Evolutionary conservation across 2,888 invertebrate species (phyloP), one percentile per base, ranked within the genome.

Genomic region (Rambutsinella grinnellia): DNA sequence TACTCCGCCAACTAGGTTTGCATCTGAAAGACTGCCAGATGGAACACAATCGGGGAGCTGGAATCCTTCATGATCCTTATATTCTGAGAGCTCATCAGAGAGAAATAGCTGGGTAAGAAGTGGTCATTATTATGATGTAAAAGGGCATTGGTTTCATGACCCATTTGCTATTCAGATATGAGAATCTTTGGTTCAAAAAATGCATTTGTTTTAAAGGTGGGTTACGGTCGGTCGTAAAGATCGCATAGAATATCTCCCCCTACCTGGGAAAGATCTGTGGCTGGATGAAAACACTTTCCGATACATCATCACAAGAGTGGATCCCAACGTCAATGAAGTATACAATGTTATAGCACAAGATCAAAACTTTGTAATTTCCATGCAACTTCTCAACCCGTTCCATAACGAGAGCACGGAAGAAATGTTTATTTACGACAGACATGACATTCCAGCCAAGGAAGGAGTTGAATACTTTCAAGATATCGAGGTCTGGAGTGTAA

Each of bases 21-120:
- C 92, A 91, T 85, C 90, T 96, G 24, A 90, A 91, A 70, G 93
- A 93, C 75, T 93, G 94, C 6, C 88, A 89, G 0, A 92, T 97
- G 75, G 93, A 93, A 85, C 92, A 93, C 80, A 99, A 98, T 86
- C 90, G 90, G 44, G 89, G 92, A 68, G 93, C 96, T 47, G 99
- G 99, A 0, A 93, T 99, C 80, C 91, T 93, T 66, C 99, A 98
- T 85, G 93, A 99, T 87, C 96, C 98, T 0, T 93, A 93, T 21
- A 89, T 97, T 77, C 91, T 94, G 0, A 91, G 93, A 0, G 87
- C 91, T 1, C 93, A 95, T 85, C 97, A 97, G 87, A 89, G 95
- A 85, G 97, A 97, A 88, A 89, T 98, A 61, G 93, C 96, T 0
- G 96, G 96, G 5, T n/a, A n/a, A n/a, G n/a, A n/a, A n/a, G n/a